Base-by-base conservation (phyloP, 2,888 invertebrate genomes). In the Erannis defoliaria region DNA sequence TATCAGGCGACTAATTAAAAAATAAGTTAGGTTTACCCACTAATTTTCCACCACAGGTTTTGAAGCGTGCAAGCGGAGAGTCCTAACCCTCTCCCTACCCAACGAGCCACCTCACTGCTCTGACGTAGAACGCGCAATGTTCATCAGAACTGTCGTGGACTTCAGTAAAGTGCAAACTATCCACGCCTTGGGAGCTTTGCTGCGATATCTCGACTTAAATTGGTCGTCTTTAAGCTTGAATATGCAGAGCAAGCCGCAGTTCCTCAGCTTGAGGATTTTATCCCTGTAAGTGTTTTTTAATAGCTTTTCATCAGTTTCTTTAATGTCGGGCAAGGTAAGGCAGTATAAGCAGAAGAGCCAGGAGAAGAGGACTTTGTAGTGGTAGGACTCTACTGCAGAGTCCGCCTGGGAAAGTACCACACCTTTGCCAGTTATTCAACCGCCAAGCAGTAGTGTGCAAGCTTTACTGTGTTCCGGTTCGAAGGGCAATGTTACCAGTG, bases 141-240 rank as follows among this genome's bases (percentile, higher is more conserved):
- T 94, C 76, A 88, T 96, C 0, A 92, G 94, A 55, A 95, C 95
- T 0, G 82, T 94, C 0, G 78, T 96, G 0, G 94, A 96, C 82
- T 95, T 96, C 76, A 92, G 93, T 40, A 94, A 94, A 64, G 93
- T 90, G 5, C 90, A 94, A 53, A 95, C 95, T 62, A 92, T 97
- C 3, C 94, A 96, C 74, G 95, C 97, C 0, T 81, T 96, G 2
- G 97, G 97, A 4, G 95, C 96, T 0, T 84, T 97, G 38, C 84
- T 97, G 18, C 94, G 95, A 73, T 96, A 95, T 80, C 76, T 97
- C 33, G 96, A 97, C 68, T 93, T 94, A 51, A 94, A 95, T 77
- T 96, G 95, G 94, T 88, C 92, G 14, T 84, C 88, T 10, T 65
- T 94, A 40, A 84, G 85, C 72, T 84, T 93, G 76, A 92, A 94